Conservation (phyloP, 2,888 invertebrate species). For the Halictus quadricinctus region DNA sequence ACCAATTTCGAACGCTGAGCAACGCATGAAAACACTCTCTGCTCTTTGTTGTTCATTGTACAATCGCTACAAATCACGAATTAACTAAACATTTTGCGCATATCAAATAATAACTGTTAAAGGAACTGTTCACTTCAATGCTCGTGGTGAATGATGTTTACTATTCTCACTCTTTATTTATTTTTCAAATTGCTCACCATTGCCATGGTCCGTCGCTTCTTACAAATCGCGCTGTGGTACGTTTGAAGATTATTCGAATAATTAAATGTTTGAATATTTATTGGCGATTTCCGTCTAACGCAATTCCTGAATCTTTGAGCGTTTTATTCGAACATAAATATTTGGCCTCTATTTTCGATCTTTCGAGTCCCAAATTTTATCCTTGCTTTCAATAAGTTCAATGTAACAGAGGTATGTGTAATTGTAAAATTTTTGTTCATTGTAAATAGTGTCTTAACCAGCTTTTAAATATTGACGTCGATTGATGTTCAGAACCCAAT, state of each 20-base stretch:
- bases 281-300: background rate
- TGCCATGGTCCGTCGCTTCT: background rate
- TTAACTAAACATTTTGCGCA: background rate
- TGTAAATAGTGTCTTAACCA: background rate
- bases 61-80: background rate
- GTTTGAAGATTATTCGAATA: constrained; percentile 25
- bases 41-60: background rate
- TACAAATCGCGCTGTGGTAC: background rate
- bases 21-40: background rate
- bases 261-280: background rate
- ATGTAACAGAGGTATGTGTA: background rate
- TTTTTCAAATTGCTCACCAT: background rate
- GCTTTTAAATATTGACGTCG: background rate
- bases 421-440: background rate
- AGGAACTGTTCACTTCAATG: background rate
- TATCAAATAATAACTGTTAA: background rate
- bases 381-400: background rate
- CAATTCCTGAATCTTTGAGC: background rate
- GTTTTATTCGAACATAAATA: background rate
- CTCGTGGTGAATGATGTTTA: background rate
- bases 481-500: background rate
- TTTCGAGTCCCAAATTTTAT: background rate
- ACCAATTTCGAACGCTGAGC: background rate
- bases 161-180: constrained; percentile 6
- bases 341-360: background rate